Percentiles rank a stretch among this genome's conserved stretches.
Conservation (phyloP, 2,113 vertebrate species). For the Lophura nycthemera region DNA sequence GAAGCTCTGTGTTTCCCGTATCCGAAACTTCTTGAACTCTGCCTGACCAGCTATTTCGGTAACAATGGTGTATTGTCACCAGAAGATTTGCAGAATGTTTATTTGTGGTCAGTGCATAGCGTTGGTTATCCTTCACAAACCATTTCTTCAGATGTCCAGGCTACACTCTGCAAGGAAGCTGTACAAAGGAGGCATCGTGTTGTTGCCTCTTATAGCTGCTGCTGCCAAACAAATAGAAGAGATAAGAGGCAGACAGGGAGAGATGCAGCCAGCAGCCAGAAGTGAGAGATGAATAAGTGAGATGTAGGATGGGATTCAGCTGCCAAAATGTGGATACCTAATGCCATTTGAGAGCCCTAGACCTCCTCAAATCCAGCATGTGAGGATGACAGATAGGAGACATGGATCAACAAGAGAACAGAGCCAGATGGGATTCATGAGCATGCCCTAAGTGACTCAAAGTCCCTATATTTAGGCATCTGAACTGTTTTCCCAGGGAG, state of each 20-base stretch:
- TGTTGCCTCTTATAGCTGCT: neutral
- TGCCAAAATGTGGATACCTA: neutral
- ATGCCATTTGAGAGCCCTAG: neutral
- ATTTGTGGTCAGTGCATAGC: neutral
- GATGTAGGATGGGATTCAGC: neutral
- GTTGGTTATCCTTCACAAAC: neutral
- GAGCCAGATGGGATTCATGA: fast-evolving
- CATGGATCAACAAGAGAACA: neutral
- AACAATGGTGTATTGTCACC: neutral
- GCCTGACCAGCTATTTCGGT: neutral
- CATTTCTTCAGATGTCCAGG: neutral
- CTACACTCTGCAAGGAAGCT: neutral
- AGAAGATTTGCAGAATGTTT: neutral
- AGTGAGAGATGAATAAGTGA: neutral
- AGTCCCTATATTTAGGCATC: neutral
- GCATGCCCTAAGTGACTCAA: neutral
- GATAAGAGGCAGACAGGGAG: neutral
- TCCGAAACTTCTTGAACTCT: neutral
- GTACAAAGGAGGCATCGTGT: neutral
- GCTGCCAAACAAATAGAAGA: neutral
- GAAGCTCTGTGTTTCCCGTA: neutral
- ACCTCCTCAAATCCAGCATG: neutral
- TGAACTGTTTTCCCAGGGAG: neutral
- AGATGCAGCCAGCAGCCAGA: neutral
- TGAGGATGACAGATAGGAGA: neutral